phyloP scores from a whole-genome alignment of 92 coral and sea anemone genomes.

The Porites rus region DNA sequence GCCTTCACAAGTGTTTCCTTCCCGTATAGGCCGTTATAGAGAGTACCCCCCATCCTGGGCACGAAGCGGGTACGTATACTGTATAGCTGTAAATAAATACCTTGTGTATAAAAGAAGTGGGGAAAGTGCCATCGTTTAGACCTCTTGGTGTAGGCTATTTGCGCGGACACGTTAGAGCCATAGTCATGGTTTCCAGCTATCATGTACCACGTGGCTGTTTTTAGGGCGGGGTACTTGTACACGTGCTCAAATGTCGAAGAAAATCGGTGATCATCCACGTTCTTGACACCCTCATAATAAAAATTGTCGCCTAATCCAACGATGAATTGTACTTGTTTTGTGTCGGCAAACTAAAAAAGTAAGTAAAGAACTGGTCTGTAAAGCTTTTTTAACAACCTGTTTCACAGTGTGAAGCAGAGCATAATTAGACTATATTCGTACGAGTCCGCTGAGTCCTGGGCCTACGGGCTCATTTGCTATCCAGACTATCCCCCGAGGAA shows the following conservation, averaged over 20 bases:
- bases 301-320: constrained; percentile 94
- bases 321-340: constrained; percentile 63
- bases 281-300: constrained; percentile 82
- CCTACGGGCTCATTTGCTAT: too few species aligned
- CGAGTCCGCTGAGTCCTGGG: neutral
- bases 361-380: neutral
- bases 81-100: constrained; percentile 33
- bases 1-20: too few species aligned
- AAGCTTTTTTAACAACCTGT: neutral
- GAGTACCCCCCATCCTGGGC: too few species aligned
- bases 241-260: constrained; percentile 79
- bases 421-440: neutral
- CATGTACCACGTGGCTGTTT: constrained; percentile 91
- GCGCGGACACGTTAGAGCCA: constrained; percentile 88
- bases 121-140: constrained; percentile 94
- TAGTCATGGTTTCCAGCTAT: constrained; percentile 98
- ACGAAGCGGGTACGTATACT: too few species aligned
- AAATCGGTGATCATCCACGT: constrained; percentile 83
- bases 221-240: constrained; percentile 72
- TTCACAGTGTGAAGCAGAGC: neutral
- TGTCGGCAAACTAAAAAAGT: constrained; percentile 1
- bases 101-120: constrained; percentile 78
- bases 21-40: too few species aligned
- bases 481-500: too few species aligned
- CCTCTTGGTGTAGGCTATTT: constrained; percentile 80